Base-by-base conservation (phyloP, 2,797 vertebrate genomes). In the Peromyscus melanophrys region DNA sequence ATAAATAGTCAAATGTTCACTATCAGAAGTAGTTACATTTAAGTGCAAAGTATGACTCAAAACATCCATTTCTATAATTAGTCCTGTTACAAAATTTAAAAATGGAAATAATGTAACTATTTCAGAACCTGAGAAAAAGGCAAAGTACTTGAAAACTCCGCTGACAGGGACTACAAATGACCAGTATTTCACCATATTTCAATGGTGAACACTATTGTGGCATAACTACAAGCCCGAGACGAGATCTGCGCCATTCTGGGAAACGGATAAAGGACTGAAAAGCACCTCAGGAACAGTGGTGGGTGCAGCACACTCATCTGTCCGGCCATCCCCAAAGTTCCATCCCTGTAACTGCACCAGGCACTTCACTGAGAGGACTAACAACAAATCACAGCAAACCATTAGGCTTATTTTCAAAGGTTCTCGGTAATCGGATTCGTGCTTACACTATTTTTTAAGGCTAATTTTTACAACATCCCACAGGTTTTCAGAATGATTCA, bases 1-100 rank as follows among this genome's bases (percentile, higher is more conserved):
- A 75, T 90, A 92, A 85, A 90, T 43, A 57, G 57, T 5, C 69
- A 91, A 40, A 12, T 46, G 82, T 95, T 89, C 34, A 27, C 37
- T 89, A 34, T 49, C 16, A 90, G 21, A 81, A 96, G 86, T 8
- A 93, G 61, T 78, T 77, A 76, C 55, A 69, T 19, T 78, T 90
- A 16, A 65, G 43, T 59, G 61, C 4, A 73, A 77, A 77, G 21
- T 34, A 84, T 63, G 17, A 90, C 34, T 67, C 21, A 84, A 89
- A 81, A n/a, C 55, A 80, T 29, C 6, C 57, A 95, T 86, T 89
- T 84, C 40, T 77, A 3, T 49, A 93, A 82, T 90, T 89, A 23
- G 71, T 89, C 23, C n/a, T 29, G 55, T 55, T 65, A 69, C 21
- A 82, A 78, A 80, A 92, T 43, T 88, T 73, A 43, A 75, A 82